Evolutionary conservation across 2,888 invertebrate genomes (phyloP).

Genomic region (Autographa pulchrina): DNA sequence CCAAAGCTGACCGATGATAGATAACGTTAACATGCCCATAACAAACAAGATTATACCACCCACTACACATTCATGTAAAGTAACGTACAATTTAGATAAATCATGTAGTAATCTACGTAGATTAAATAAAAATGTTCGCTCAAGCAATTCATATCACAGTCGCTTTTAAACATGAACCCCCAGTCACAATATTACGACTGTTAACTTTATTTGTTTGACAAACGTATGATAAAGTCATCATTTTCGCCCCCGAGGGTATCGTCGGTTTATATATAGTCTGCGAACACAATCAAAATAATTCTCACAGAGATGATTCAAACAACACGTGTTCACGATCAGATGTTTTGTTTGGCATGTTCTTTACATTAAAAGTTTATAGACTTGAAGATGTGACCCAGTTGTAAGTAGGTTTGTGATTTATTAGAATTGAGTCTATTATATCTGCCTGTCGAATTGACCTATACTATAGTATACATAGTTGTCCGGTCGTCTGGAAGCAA

Average conservation of each 20-base stretch:
- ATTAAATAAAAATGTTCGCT: background rate
- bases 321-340: slow-evolving; percentile 48
- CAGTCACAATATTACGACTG: slow-evolving; percentile 12
- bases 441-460: no score
- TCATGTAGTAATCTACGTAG: background rate
- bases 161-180: background rate
- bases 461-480: no score
- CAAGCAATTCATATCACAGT: background rate
- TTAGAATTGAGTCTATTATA: no score
- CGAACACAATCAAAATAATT: slow-evolving; percentile 69
- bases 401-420: background rate
- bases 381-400: background rate
- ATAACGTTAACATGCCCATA: background rate
- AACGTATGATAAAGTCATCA: slow-evolving; percentile 52
- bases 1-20: background rate
- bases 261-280: slow-evolving; percentile 66
- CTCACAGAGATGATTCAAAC: slow-evolving; percentile 62
- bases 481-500: no score
- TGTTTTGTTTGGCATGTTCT: slow-evolving; percentile 33
- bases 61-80: background rate
- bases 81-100: background rate
- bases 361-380: slow-evolving; percentile 35
- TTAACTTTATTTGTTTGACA: slow-evolving; percentile 26
- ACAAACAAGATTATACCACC: background rate
- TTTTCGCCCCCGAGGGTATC: slow-evolving; percentile 53